phyloP scores from a whole-genome alignment of 2,113 vertebrate species.

The Rhabdomys dilectus region DNA sequence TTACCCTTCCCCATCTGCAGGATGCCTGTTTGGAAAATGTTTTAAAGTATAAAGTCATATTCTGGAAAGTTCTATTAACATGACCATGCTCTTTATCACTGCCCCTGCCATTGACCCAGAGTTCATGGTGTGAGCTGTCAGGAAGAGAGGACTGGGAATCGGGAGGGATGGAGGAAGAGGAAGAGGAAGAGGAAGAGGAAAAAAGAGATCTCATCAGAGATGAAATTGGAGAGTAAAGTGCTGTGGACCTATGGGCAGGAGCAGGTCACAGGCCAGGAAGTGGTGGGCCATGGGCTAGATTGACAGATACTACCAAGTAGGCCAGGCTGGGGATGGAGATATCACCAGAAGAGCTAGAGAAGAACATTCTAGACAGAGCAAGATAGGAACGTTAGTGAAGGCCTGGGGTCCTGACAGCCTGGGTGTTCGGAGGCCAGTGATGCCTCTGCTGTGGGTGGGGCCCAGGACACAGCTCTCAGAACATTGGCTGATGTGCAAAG shows the following conservation, averaged over 20 bases:
- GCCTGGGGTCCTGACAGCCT: neutral
- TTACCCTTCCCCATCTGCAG: neutral
- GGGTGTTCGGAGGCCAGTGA: neutral
- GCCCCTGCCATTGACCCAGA: accelerated
- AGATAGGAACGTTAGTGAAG: neutral
- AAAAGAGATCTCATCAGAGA: neutral
- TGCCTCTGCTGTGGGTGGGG: neutral
- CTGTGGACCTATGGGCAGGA: neutral
- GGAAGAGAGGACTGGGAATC: neutral
- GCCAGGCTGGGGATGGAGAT: neutral
- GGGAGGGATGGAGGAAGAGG: neutral
- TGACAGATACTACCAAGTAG: neutral
- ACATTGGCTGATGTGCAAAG: neutral
- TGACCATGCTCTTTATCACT: accelerated
- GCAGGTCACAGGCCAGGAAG: neutral
- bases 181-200: neutral
- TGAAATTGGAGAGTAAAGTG: neutral
- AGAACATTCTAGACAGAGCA: neutral
- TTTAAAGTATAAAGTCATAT: neutral
- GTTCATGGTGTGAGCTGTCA: neutral
- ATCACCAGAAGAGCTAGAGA: neutral
- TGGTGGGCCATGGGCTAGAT: neutral
- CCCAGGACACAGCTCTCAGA: neutral
- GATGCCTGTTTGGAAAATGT: neutral
- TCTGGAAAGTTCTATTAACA: neutral